These are phyloP conservation scores for Phallusia fumigata DNA, from an alignment of 23 tunicate genomes.

Conservation along the genomic window DNA sequence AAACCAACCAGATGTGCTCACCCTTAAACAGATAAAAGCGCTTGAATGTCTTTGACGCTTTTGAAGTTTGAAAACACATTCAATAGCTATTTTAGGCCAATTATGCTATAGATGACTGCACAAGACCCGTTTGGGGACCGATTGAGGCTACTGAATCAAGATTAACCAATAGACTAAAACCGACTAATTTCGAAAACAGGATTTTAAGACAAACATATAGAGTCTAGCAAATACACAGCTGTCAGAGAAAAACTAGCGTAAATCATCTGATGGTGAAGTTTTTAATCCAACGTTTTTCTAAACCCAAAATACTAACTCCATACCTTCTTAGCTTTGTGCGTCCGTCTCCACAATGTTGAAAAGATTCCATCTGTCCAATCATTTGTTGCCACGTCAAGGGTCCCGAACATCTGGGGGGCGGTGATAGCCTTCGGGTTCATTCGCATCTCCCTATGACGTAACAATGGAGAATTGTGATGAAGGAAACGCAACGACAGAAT, in stretches of 20 bases:
- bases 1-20: constrained; percentile 97
- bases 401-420: constrained; percentile 99
- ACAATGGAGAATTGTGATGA: not conserved
- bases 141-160: too few species aligned
- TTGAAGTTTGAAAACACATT: not conserved
- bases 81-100: too few species aligned
- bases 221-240: too few species aligned
- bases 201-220: too few species aligned
- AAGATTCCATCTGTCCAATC: constrained; percentile 99
- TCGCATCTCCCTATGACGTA: constrained; percentile 85
- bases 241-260: too few species aligned
- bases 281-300: too few species aligned
- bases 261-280: too few species aligned
- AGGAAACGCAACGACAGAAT: not conserved
- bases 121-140: too few species aligned
- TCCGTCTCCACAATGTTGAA: constrained; percentile 97
- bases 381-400: constrained; percentile 98
- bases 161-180: too few species aligned
- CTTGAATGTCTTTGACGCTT: not conserved
- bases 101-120: too few species aligned
- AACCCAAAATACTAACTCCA: too few species aligned
- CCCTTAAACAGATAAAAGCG: constrained; percentile 37
- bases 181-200: too few species aligned
- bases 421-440: constrained; percentile 99
- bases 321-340: constrained; percentile 98